phyloP scores from a whole-genome alignment of 2,113 vertebrate species.

The Cyphomyrus plagiostoma region DNA sequence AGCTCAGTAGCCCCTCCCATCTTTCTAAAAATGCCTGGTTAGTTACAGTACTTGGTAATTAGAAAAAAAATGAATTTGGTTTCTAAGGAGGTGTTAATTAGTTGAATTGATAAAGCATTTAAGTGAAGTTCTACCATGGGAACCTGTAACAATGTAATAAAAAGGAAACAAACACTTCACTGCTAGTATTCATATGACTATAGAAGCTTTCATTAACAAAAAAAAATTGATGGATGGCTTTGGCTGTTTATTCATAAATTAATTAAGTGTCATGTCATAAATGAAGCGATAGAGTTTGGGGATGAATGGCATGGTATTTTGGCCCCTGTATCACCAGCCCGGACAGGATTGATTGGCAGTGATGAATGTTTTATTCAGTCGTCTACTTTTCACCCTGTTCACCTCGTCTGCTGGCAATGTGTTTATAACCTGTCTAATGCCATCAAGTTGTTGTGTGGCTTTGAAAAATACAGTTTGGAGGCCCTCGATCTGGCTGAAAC shows the following conservation, averaged over 20 bases:
- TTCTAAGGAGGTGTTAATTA: background rate
- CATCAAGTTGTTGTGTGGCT: background rate
- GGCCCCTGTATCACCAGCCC: background rate
- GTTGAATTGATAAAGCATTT: background rate
- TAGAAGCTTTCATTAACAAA: background rate
- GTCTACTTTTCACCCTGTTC: background rate
- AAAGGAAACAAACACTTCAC: background rate
- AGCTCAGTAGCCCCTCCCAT: slow-evolving; percentile 28
- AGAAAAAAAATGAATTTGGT: slow-evolving; percentile 25
- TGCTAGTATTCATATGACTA: background rate
- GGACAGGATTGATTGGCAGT: slow-evolving; percentile 13
- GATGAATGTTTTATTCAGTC: slow-evolving; percentile 6
- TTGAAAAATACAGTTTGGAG: background rate
- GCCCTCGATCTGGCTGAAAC: too few relatives aligned
- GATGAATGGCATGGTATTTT: background rate
- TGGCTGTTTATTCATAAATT: slow-evolving; percentile 16
- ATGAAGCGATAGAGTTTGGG: slow-evolving; percentile 1
- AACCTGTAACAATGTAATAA: background rate
- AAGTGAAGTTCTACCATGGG: background rate
- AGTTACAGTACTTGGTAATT: slow-evolving; percentile 66
- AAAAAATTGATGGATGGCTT: slow-evolving; percentile 8
- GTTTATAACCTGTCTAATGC: background rate
- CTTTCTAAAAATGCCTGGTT: slow-evolving; percentile 38
- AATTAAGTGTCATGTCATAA: background rate
- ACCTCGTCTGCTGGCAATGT: background rate